Base-by-base conservation (phyloP, 2,113 vertebrate genomes). In the Osmerus eperlanus region DNA sequence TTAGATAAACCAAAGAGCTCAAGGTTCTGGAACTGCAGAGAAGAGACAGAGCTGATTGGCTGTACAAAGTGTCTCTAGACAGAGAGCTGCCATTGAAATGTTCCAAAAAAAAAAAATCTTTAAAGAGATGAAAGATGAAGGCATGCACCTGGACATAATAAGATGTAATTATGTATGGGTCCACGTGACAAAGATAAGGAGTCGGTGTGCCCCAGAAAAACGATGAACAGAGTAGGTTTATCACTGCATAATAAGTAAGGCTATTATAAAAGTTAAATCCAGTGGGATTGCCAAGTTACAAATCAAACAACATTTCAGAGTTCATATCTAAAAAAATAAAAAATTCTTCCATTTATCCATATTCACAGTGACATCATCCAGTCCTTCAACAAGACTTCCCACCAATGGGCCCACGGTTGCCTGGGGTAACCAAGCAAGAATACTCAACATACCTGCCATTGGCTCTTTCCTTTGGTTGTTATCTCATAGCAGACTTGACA, bases 401-500 rank as follows among this genome's bases (percentile, higher is more conserved):
- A 65, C 36, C 76, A 13, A 16, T 0, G 23, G 2, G 21, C 32
- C 13, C 3, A 12, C n/a, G 7, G 7, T 3, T 77, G 47, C 58
- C 81, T 83, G 74, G 79, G 78, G 87, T 88, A 83, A 83, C 56
- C 61, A 13, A 3, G 54, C 54, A 15, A 56, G 54, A 53, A 71
- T 4, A 13, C 68, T 72, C 29, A 82, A 65, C 78, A 25, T 62
- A 71, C 29, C 70, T 84, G 82, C 79, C 82, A 81, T 81, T 81
- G 83, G 79, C 79, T 3, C 71, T 67, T 54, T 32, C 6, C 21
- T 77, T 84, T 75, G 79, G 76, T 84, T 82, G 79, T 84, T 84
- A 85, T 84, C 81, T 79, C 71, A 23, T 25, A 76, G 69, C 82
- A 77, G 77, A 71, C 68, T 51, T 85, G 87, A 84, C 82, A 77